Evolutionary conservation across 2,113 vertebrate genomes (phyloP), one percentile per base, ranked within the genome.

Genomic region (Pangasianodon hypophthalmus): DNA sequence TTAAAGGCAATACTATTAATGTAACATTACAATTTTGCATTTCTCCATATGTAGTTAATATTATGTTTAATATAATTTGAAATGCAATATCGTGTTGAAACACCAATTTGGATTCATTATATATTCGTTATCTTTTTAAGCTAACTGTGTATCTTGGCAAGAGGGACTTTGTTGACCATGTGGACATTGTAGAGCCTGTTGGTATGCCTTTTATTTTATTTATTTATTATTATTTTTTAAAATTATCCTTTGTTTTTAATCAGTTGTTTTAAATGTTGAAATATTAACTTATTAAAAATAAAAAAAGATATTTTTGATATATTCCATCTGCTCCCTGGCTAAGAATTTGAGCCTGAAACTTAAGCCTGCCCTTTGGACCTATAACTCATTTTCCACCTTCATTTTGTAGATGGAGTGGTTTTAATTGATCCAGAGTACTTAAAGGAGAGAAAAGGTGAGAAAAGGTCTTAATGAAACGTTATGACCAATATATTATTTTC

Each of bases 371-470:
- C 50, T 54, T 54, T 32, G 44, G 7, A 54, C 26, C 26, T 18
- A 54, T 82, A 80, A 80, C 4, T 50, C 4, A 48, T 48, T 21
- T 83, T 0, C 85, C n/a, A 93, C 81, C 21, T 89, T 37, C n/a
- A 13, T 90, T 56, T 91, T 91, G 24, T 94, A 99, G 98, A 99
- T 46, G 98, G 98, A 0, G 98, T 99, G 26, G 97, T 99, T 92
- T 94, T 99, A 93, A 97, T 99, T 79, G 98, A 99, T 89, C 98
- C 98, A 0, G 98, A 99, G 90, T 99, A 99, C 93, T 94, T 99
- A 91, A 99, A 99, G 93, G 98, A 99, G 92, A 96, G 98, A 88
- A 98, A n/a, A n/a, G n/a, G n/a, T n/a, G n/a, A n/a, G n/a, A n/a
- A n/a, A 64, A 69, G 13, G 52, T 71, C 46, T 62, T 85, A 62